These are phyloP conservation scores for Augochlorella aurata DNA, from an alignment of 2,888 invertebrate genomes.

Conservation along the genomic window DNA sequence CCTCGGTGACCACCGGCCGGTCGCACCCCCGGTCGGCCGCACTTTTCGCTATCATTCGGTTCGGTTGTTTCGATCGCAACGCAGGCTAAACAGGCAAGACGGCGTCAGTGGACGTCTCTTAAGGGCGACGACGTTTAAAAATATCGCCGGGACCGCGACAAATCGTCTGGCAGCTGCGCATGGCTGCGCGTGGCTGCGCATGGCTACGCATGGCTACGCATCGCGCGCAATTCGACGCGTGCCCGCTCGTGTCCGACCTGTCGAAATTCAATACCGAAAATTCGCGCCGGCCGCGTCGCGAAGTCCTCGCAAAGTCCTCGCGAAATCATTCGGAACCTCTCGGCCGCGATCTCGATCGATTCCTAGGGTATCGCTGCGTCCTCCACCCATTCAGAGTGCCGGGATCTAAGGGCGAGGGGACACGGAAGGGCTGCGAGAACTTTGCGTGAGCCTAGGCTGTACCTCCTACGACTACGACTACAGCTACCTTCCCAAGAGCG, in stretches of 20 bases:
- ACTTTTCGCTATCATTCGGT: conserved; percentile 67
- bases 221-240: neutral
- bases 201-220: neutral
- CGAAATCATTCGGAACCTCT: no score
- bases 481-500: conserved; percentile 61
- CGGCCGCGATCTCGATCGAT: no score
- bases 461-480: conserved; percentile 9
- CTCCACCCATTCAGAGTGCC: neutral
- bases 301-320: no score
- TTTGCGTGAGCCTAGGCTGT: conserved; percentile 67
- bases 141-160: conserved; percentile 64
- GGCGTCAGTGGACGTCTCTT: conserved; percentile 23
- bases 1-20: conserved; percentile 21
- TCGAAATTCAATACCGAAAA: conserved; percentile 41
- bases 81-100: neutral
- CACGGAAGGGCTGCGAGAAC: conserved; percentile 42
- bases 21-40: conserved; percentile 46
- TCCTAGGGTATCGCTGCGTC: no score
- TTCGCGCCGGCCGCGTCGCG: neutral
- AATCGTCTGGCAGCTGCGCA: conserved; percentile 50
- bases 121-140: conserved; percentile 67
- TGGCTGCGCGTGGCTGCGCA: neutral
- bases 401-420: neutral
- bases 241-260: conserved; percentile 17
- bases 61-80: conserved; percentile 58